Evolutionary conservation across 2,888 invertebrate species (phyloP), one percentile per base, ranked within the genome.

Genomic region (Melolontha melolontha): DNA sequence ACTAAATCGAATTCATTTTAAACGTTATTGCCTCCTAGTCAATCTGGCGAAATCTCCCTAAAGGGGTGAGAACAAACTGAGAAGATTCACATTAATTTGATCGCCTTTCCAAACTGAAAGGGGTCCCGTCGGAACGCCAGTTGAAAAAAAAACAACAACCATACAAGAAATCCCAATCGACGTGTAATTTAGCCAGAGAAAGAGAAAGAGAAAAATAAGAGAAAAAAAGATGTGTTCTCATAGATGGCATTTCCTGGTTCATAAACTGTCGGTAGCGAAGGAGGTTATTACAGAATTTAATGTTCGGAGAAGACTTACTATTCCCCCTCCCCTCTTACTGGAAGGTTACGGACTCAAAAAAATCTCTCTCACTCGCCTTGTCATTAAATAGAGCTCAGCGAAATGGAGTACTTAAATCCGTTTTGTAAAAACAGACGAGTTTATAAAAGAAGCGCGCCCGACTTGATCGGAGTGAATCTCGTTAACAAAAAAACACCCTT

Each of bases 401-500:
- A 71, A 74, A 74, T 72, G 68, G 73, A 74, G 74, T 71, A 68
- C 72, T 73, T 71, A 75, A 75, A 75, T 75, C 74, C 73, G 74
- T 75, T 74, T 74, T 72, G 72, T 73, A 71, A 73, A 73, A 74
- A 74, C 71, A 69, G 70, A 66, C 71, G 72, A 75, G 78, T 78
- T 77, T 77, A 78, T 78, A 78, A 78, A 78, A 75, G 75, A 71
- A 77, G 76, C 75, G 76, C 75, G 74, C 73, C 74, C 79, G 77
- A 76, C 59, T 62, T 77, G 79, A 80, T 81, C 79, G 76, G 75
- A 77, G 76, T 70, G 79, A 82, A 81, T 81, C 82, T 82, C 82
- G 82, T 82, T 82, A 82, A 82, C 44, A 80, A 81, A 80, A 80
- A 82, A 82, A 81, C 81, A 79, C 82, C 81, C 81, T 79, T 80